Base-by-base conservation (phyloP, 64 coral and sea anemone genomes). In the Platygyra sinensis region DNA sequence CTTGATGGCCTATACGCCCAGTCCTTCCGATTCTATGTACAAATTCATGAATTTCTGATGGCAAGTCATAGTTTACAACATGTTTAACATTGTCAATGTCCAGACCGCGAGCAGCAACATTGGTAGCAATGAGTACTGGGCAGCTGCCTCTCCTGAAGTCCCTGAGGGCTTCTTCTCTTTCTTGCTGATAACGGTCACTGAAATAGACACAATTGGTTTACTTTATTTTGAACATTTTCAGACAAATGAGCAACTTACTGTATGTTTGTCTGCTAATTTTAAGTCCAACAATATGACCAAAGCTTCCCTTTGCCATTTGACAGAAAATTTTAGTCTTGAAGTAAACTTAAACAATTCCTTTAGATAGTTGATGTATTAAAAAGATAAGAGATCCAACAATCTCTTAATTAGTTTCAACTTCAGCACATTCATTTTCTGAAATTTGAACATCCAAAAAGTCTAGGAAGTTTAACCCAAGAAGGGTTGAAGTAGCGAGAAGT, bases 11-110 rank as follows among this genome's bases (percentile, higher is more conserved):
- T 64, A 98, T 98, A 18, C 96, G 87, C 19, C 96, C 96, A 28
- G 96, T 98, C 67, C 96, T 74, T 55, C 96, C 96, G 30, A 95
- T 82, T 19, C 96, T 78, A 77, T 98, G 96, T 0, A 98, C 96
- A 87, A 95, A 98, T 14, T 98, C 96, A 19, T 98, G 87, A 90
- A 98, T 98, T 31, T 95, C 93, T 18, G 20, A 74, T 55, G 96
- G 93, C 9, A 98, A 60, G 75, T 98, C 96, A 71, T 46, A 98
- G 87, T 98, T 98, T 6, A 98, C 93, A 55, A 98, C 96, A 90
- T 98, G 96, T 54, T 93, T 95, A 4, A 98, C 96, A 74, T 98
- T 78, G 30, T 89, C 83, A 60, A 98, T 95, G 52, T 98, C 96
- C 30, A 98, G 29, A 17, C 96, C 96, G 63, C 96, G 75, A 11